Conservation (phyloP, 2,888 invertebrate species). For the Pseudococcus viburni region DNA sequence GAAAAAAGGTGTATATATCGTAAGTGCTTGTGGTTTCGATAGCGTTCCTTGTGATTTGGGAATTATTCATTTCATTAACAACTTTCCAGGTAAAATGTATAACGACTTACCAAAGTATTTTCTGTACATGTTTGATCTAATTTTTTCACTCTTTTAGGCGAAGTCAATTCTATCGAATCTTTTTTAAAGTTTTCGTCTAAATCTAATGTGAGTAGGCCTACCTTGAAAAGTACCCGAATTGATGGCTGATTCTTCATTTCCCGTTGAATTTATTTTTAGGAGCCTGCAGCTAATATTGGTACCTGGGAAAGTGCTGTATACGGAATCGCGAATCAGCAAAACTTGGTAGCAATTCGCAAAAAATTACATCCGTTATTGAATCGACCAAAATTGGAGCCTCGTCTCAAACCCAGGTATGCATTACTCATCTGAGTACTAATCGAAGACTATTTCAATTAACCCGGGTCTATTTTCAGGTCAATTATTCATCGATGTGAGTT, state of each 20-base stretch:
- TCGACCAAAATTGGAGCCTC: conserved; percentile 76
- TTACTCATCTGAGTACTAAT: not conserved
- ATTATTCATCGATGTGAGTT: conserved; percentile 57
- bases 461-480: not conserved
- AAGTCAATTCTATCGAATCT: conserved; percentile 59
- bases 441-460: not conserved
- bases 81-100: conserved; percentile 78
- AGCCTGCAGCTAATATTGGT: conserved; percentile 51
- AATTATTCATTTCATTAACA: conserved; percentile 80
- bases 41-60: conserved; percentile 94
- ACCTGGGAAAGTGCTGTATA: conserved; percentile 71
- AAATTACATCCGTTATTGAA: conserved; percentile 79
- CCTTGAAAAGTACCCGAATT: not conserved
- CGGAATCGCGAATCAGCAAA: conserved; percentile 78
- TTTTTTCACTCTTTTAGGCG: not conserved
- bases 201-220: not conserved
- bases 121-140: not conserved
- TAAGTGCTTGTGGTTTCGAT: conserved; percentile 95
- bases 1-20: conserved; percentile 85
- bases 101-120: not conserved
- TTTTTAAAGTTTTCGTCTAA: conserved; percentile 36
- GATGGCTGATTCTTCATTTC: not conserved
- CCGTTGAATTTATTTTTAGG: conserved; percentile 15
- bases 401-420: conserved; percentile 71
- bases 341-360: conserved; percentile 78